Evolutionary conservation across 2,888 invertebrate species (phyloP).

Genomic region (Punctoribates punctum): DNA sequence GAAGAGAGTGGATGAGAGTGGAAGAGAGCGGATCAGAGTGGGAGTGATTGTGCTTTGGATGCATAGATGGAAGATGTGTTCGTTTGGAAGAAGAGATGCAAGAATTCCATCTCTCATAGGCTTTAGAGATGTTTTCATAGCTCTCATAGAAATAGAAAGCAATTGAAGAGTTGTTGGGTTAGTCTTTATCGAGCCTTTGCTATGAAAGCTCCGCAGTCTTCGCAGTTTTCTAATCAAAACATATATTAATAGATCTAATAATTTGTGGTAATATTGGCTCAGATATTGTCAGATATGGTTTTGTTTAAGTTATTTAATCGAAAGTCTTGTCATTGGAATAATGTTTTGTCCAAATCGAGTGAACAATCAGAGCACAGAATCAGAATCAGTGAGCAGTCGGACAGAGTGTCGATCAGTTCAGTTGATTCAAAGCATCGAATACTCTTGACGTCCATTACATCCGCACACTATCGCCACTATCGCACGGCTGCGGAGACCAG

Average conservation of each 20-base stretch:
- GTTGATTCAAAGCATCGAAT: background rate
- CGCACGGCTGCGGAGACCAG: background rate
- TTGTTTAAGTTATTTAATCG: background rate
- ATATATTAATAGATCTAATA: slow-evolving; percentile 4
- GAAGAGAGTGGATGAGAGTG: no score
- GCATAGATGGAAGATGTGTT: slow-evolving; percentile 13
- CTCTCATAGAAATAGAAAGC: slow-evolving; percentile 1
- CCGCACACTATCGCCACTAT: background rate
- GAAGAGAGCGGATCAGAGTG: background rate
- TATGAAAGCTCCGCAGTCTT: slow-evolving; percentile 15
- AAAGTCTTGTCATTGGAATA: background rate
- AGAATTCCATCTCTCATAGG: slow-evolving; percentile 9
- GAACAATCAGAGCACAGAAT: slow-evolving; percentile 3
- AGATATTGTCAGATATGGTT: background rate
- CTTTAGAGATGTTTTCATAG: background rate
- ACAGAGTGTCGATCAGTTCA: background rate
- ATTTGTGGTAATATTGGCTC: background rate
- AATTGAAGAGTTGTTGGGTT: slow-evolving; percentile 3
- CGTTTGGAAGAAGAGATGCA: slow-evolving; percentile 6
- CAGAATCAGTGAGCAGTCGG: background rate
- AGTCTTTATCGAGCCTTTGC: background rate
- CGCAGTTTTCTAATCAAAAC: background rate
- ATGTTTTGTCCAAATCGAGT: background rate
- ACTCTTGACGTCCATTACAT: slow-evolving; percentile 17
- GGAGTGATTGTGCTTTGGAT: background rate